These are phyloP conservation scores for Pandemis corylana DNA, from an alignment of 2,888 invertebrate species.

Conservation along the genomic window DNA sequence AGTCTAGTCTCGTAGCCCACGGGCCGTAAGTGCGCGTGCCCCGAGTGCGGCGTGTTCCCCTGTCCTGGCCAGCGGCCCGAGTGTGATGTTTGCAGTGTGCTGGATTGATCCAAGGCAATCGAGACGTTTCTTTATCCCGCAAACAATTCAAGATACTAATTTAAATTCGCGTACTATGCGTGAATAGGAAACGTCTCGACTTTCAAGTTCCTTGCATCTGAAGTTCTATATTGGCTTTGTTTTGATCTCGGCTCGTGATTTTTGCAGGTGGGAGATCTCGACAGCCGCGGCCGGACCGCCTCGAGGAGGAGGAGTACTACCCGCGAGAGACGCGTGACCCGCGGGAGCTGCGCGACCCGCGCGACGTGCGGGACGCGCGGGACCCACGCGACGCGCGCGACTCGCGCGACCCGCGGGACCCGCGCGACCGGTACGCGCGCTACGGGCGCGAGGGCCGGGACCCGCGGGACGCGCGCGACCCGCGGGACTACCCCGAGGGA, in stretches of 20 bases:
- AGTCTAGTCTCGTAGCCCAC: conserved; percentile 62
- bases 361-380: conserved; percentile 42
- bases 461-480: conserved; percentile 47
- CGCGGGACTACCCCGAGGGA: conserved; percentile 53
- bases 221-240: background rate
- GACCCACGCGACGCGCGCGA: conserved; percentile 45
- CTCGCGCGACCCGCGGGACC: conserved; percentile 42
- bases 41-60: conserved; percentile 47
- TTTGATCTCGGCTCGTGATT: background rate
- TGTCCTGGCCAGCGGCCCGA: conserved; percentile 30
- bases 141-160: background rate
- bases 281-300: conserved; percentile 81
- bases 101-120: conserved; percentile 39
- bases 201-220: conserved; percentile 12
- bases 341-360: conserved; percentile 55
- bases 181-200: conserved; percentile 32
- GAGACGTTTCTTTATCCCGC: conserved; percentile 28
- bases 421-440: conserved; percentile 51
- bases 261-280: conserved; percentile 73
- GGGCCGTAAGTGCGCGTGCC: conserved; percentile 70
- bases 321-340: conserved; percentile 64
- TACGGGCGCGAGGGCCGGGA: conserved; percentile 51
- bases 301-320: conserved; percentile 86
- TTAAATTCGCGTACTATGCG: background rate
- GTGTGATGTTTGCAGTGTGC: conserved; percentile 47